Conservation (phyloP, 2,888 invertebrate genomes). For the Unio delphinus region DNA sequence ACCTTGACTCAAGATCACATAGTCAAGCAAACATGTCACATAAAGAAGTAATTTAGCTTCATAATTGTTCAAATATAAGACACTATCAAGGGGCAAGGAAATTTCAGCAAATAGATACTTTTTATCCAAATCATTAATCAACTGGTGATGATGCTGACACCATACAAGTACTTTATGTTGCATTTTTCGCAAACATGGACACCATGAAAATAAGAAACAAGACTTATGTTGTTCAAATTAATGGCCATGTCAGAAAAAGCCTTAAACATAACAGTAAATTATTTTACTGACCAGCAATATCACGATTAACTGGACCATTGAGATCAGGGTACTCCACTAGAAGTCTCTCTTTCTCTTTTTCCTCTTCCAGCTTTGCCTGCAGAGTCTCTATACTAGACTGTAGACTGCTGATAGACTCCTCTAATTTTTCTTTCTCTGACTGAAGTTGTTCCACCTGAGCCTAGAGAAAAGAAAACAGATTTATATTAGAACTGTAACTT, state of each 20-base stretch:
- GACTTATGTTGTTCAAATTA: background rate
- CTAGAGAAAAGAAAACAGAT: conserved; percentile 19
- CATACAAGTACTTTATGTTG: too few relatives aligned
- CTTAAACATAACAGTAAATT: background rate
- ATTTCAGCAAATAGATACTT: too few relatives aligned
- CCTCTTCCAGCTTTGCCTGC: conserved; percentile 48
- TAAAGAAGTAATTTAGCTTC: too few relatives aligned
- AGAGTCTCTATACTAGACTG: conserved; percentile 40
- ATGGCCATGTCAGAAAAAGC: background rate
- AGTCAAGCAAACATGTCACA: too few relatives aligned
- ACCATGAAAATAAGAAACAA: background rate
- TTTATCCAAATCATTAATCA: too few relatives aligned
- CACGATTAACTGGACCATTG: conserved; percentile 68
- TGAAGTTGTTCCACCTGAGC: conserved; percentile 46
- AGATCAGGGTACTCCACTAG: conserved; percentile 70
- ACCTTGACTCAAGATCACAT: too few relatives aligned
- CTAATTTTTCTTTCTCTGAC: conserved; percentile 49
- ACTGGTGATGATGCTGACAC: too few relatives aligned
- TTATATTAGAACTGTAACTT: too few relatives aligned
- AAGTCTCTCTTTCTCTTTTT: conserved; percentile 60
- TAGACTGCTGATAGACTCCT: conserved; percentile 38
- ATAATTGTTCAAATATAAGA: too few relatives aligned
- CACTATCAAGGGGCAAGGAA: too few relatives aligned
- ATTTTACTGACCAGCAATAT: conserved; percentile 52
- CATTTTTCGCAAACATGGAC: too few relatives aligned